These are phyloP conservation scores for Borostomias antarcticus DNA, from an alignment of 2,797 vertebrate species.

Conservation along the genomic window DNA sequence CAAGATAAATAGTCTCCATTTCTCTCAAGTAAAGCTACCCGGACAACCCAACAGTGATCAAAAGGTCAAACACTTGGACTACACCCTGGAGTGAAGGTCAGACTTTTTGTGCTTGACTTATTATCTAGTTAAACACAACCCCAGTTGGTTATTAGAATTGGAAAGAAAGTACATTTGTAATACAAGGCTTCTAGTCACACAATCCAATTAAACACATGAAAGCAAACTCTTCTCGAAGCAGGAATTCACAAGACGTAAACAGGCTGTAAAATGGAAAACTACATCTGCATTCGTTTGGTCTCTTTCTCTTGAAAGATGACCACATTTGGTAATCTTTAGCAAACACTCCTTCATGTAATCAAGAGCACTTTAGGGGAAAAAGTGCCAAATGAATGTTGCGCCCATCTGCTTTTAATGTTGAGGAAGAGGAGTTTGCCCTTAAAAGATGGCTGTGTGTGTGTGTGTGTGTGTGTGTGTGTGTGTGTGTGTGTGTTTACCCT, in stretches of 20 bases:
- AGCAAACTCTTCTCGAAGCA: conserved; percentile 48
- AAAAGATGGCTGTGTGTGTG: conserved; percentile 13
- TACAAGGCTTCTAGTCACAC: conserved; percentile 58
- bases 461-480: conserved; percentile 13
- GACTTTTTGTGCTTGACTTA: conserved; percentile 58
- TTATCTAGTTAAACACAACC: conserved; percentile 41
- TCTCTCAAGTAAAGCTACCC: conserved; percentile 51
- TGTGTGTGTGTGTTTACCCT: conserved; percentile 13
- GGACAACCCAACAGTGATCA: conserved; percentile 50
- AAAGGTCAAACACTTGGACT: conserved; percentile 56
- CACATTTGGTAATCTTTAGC: conserved; percentile 62
- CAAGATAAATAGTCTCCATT: conserved; percentile 55
- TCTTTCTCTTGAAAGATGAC: conserved; percentile 41
- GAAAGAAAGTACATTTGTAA: conserved; percentile 50
- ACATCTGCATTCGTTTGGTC: conserved; percentile 61
- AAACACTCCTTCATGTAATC: conserved; percentile 39
- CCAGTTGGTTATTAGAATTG: conserved; percentile 53
- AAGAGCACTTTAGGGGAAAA: conserved; percentile 28
- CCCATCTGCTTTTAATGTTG: conserved; percentile 46
- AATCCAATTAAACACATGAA: conserved; percentile 67
- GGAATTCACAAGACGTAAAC: conserved; percentile 69
- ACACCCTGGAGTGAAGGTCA: conserved; percentile 37
- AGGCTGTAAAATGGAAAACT: conserved; percentile 63
- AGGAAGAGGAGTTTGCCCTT: not conserved
- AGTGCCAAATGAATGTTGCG: conserved; percentile 36